Evolutionary conservation across 2,888 invertebrate species (phyloP).

Genomic region (Rhorus exstirpatorius): DNA sequence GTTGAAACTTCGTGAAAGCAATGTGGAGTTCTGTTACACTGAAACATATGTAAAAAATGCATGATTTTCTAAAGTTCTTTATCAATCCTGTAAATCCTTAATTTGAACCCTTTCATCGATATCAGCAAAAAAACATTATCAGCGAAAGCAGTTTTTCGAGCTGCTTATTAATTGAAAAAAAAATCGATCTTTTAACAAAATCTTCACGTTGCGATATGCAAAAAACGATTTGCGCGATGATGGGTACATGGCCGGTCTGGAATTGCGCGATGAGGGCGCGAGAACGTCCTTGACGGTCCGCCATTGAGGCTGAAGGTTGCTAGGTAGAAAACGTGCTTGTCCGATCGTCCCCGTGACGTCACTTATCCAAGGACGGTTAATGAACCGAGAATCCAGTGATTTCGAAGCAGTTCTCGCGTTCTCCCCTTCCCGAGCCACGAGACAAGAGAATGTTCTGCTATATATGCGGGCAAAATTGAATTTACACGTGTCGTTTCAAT

Average conservation of each 20-base stretch:
- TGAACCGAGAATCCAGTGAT: slow-evolving; percentile 75
- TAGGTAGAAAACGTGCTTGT: slow-evolving; percentile 78
- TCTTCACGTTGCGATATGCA: background rate
- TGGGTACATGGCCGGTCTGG: slow-evolving; percentile 18
- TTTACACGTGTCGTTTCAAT: background rate
- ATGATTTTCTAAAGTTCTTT: no score
- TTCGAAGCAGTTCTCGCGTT: slow-evolving; percentile 56
- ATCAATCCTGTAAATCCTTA: no score
- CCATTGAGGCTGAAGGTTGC: slow-evolving; percentile 75
- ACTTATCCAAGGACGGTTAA: slow-evolving; percentile 83
- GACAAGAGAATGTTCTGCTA: background rate
- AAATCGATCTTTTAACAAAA: background rate
- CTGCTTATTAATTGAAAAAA: no score
- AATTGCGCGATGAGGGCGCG: slow-evolving; percentile 63
- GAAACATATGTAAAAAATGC: no score
- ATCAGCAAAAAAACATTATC: no score
- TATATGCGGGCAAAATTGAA: background rate
- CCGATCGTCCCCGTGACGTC: slow-evolving; percentile 77
- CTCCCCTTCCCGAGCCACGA: background rate
- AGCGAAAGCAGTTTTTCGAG: no score
- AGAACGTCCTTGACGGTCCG: slow-evolving; percentile 78
- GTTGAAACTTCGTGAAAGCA: no score
- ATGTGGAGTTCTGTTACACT: no score
- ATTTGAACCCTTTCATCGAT: no score
- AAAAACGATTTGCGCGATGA: slow-evolving; percentile 26